Evolutionary conservation across 2,888 invertebrate species (phyloP).

Genomic region (Theretra japonica): DNA sequence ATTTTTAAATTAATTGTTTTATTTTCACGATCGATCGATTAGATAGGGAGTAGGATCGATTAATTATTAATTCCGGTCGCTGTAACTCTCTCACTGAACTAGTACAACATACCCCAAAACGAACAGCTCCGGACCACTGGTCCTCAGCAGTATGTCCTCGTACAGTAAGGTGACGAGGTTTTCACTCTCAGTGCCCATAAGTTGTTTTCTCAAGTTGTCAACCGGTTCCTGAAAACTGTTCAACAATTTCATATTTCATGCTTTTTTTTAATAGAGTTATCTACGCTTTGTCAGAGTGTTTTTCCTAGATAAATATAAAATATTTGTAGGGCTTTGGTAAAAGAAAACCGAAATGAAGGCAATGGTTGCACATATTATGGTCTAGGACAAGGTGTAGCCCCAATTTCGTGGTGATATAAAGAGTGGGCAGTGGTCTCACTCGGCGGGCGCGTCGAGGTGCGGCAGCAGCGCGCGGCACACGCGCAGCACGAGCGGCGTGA

Average conservation of each 20-base stretch:
- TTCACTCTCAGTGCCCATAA: slow-evolving; percentile 50
- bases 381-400: no score
- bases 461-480: slow-evolving; percentile 42
- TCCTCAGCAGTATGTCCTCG: slow-evolving; percentile 51
- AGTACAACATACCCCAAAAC: slow-evolving; percentile 49
- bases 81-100: no score
- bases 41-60: no score
- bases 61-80: no score
- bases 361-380: neutral
- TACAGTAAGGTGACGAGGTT: slow-evolving; percentile 42
- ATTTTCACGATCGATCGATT: no score
- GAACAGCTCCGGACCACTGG: slow-evolving; percentile 40
- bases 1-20: no score
- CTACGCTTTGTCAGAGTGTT: neutral
- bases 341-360: neutral
- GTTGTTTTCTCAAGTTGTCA: slow-evolving; percentile 36
- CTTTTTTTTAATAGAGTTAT: neutral
- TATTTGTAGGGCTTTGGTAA: neutral
- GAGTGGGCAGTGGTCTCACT: slow-evolving; percentile 38
- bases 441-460: slow-evolving; percentile 35
- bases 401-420: neutral
- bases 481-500: slow-evolving; percentile 43
- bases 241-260: slow-evolving; percentile 28
- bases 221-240: slow-evolving; percentile 46
- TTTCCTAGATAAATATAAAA: no score